Conservation (phyloP, 2,113 vertebrate species). For the Gorilla gorilla region DNA sequence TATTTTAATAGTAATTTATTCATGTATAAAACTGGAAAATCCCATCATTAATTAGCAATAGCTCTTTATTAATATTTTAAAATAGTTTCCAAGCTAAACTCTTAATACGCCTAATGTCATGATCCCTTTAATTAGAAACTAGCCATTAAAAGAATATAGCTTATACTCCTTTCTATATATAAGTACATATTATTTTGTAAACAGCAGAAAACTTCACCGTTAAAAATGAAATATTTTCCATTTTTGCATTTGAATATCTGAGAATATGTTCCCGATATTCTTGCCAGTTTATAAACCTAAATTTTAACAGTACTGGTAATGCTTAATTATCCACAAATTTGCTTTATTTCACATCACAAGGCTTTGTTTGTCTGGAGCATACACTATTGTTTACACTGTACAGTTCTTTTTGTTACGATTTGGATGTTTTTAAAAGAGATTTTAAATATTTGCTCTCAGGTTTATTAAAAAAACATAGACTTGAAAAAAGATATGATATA, state of each 20-base stretch:
- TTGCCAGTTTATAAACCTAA: background rate
- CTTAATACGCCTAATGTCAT: background rate
- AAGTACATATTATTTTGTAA: background rate
- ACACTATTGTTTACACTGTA: background rate
- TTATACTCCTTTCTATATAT: background rate
- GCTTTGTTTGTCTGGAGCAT: background rate
- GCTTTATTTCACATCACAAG: background rate
- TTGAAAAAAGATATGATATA: background rate
- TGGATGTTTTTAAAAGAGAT: constrained; percentile 2
- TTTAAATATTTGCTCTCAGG: constrained; percentile 56
- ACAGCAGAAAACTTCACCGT: background rate
- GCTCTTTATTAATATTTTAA: constrained; percentile 17
- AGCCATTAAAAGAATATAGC: background rate
- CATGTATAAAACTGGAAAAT: background rate
- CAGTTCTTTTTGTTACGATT: background rate
- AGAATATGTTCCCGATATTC: background rate
- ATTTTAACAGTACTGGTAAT: background rate
- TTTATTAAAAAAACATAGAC: background rate
- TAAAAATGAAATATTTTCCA: background rate
- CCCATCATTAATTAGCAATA: background rate
- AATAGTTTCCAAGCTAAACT: background rate
- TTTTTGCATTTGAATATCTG: background rate
- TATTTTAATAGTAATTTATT: constrained; percentile 34
- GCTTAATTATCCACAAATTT: background rate
- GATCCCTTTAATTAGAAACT: background rate